Evolutionary conservation across 2,797 vertebrate species (phyloP).

Genomic region (Paramormyrops hopkinsi): DNA sequence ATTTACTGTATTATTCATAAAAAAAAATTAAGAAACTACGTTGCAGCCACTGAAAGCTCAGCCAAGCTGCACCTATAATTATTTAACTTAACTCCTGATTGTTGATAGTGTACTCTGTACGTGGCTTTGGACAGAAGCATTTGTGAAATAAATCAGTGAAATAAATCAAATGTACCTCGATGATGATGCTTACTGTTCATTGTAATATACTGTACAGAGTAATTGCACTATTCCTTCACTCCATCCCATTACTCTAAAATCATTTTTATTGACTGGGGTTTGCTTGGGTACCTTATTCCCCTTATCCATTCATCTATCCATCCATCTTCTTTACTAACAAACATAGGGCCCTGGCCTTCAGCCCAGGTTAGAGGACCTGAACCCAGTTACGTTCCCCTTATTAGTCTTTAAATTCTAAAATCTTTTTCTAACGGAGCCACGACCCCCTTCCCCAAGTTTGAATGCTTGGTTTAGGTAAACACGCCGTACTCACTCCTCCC

Average conservation of each 20-base stretch:
- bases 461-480: background rate
- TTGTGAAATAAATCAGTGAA: background rate
- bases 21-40: background rate
- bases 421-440: background rate
- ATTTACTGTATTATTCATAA: background rate
- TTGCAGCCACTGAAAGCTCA: background rate
- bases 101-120: background rate
- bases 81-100: background rate
- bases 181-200: background rate
- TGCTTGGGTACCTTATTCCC: background rate
- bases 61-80: background rate
- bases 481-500: conserved; percentile 38
- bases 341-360: background rate
- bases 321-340: background rate
- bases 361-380: background rate
- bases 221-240: background rate
- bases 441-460: background rate
- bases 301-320: background rate
- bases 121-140: background rate
- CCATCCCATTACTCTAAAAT: background rate
- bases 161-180: background rate
- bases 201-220: background rate
- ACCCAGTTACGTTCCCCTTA: background rate
- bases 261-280: background rate
- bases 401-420: background rate